phyloP scores from a whole-genome alignment of 2,797 vertebrate genomes.

The Sebastolobus altivelis region DNA sequence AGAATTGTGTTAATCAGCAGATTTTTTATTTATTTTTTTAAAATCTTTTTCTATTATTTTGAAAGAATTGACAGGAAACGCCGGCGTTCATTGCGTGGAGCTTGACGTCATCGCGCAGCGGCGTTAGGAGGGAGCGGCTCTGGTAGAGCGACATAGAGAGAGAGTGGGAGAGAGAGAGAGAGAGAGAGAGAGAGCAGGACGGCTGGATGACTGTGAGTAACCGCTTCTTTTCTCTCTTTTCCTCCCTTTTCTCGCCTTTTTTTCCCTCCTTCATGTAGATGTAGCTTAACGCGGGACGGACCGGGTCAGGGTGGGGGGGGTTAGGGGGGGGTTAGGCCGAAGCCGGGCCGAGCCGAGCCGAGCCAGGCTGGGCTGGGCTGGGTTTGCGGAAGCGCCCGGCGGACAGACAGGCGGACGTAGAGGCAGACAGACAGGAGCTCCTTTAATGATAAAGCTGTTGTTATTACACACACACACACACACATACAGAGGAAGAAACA shows the following conservation, averaged over 20 bases:
- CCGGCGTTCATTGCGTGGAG: rapidly evolving
- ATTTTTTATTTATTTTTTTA: no score
- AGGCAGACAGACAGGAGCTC: constrained; percentile 45
- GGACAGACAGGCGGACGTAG: constrained; percentile 52
- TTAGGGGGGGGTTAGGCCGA: constrained; percentile 45
- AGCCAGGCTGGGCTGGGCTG: constrained; percentile 45
- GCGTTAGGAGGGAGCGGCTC: constrained; percentile 81
- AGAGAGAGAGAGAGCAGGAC: constrained; percentile 28
- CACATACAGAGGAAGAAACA: neutral
- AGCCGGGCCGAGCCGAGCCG: constrained; percentile 6
- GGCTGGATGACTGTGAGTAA: constrained; percentile 77
- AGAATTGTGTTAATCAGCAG: no score
- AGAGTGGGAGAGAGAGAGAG: constrained; percentile 39
- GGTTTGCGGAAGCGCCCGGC: constrained; percentile 80
- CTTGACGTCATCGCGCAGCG: constrained; percentile 48
- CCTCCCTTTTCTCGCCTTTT: neutral
- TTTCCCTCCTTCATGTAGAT: neutral
- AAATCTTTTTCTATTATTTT: constrained; percentile 33
- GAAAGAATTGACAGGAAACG: constrained; percentile 27
- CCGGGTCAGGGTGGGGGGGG: neutral
- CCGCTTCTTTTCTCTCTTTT: constrained; percentile 41
- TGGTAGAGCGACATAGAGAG: constrained; percentile 62
- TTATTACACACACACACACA: neutral
- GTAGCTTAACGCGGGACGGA: neutral
- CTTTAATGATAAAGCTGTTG: constrained; percentile 12